Percentiles rank a stretch among this genome's conserved stretches.
Conservation (phyloP, 2,888 invertebrate species). For the Heteromurus nitidus region DNA sequence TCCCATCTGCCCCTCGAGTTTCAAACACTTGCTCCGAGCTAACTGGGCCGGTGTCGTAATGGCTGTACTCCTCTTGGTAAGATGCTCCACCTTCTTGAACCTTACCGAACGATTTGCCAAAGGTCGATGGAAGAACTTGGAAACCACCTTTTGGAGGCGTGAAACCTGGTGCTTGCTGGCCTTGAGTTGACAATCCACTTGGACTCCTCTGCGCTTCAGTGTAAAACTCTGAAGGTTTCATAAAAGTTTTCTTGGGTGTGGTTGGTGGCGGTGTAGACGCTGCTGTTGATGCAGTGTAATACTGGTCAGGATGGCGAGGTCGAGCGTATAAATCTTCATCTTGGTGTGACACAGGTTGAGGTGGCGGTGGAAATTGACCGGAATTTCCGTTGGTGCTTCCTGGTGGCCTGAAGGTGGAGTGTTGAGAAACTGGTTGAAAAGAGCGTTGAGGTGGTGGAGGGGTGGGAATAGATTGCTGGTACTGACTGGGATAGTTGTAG, state of each 20-base stretch:
- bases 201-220: slow-evolving; percentile 62
- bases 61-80: slow-evolving; percentile 68
- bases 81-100: slow-evolving; percentile 52
- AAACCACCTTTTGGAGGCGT: slow-evolving; percentile 65
- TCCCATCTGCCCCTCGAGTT: slow-evolving; percentile 71
- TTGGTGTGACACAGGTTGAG: slow-evolving; percentile 34
- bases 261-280: slow-evolving; percentile 63
- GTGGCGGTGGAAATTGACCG: slow-evolving; percentile 35
- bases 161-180: slow-evolving; percentile 32
- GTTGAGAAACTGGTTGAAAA: slow-evolving; percentile 57
- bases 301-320: slow-evolving; percentile 70
- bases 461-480: slow-evolving; percentile 60
- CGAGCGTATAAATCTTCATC: slow-evolving; percentile 71
- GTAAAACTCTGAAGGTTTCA: slow-evolving; percentile 73
- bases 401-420: slow-evolving; percentile 58
- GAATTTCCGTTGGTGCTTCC: slow-evolving; percentile 45
- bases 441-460: slow-evolving; percentile 67
- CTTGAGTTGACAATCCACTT: slow-evolving; percentile 32
- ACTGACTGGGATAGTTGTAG: slow-evolving; percentile 67
- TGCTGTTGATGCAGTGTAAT: slow-evolving; percentile 69
- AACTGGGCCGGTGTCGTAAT: slow-evolving; percentile 72
- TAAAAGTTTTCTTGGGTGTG: slow-evolving; percentile 70
- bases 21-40: slow-evolving; percentile 71
- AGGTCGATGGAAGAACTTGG: slow-evolving; percentile 68
- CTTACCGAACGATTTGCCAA: slow-evolving; percentile 69